Base-by-base conservation (phyloP, 2,113 vertebrate genomes). In the Pelvicachromis taeniatus region DNA sequence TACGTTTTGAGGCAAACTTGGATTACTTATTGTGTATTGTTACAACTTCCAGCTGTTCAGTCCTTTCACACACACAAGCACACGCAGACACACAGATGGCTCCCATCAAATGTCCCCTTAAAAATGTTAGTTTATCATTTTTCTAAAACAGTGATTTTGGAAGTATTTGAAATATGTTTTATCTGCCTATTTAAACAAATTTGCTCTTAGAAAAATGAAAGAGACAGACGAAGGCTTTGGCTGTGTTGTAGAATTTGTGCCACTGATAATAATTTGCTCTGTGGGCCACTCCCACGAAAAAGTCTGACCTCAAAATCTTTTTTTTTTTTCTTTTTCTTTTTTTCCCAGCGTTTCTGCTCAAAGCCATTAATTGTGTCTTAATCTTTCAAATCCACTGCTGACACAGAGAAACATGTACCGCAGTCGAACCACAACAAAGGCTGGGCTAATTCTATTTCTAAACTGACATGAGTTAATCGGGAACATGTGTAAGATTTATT, bases 401-500 rank as follows among this genome's bases (percentile, higher is more conserved):
- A 89, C 88, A 86, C 56, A 38, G 84, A 79, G 59, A 81, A 86
- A 89, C 55, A 80, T 89, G 86, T n/a, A 73, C 35, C 31, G 6
- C 63, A 90, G 84, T 87, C 56, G 52, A 80, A 59, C 81, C 85
- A 86, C 90, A 85, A 85, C 87, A 91, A 77, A 92, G 75, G 59
- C 54, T 38, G 65, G 82, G 77, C 73, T 92, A 59, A 81, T 93
- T 82, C 88, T 80, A 61, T 91, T 92, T 92, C 87, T 86, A 53
- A 84, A 84, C 86, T 79, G 81, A 93, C 89, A 78, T 42, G 79
- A 82, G 45, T 75, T 95, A 93, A 94, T 83, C 48, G 68, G 81
- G 84, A 94, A 90, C 95, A 95, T 93, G 81, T 94, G 94, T 86
- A 26, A 23, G 82, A 90, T 90, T 89, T 80, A 87, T 92, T 91